Base-by-base conservation (phyloP, 2,797 vertebrate genomes). In the Synaphobranchus kaupii region DNA sequence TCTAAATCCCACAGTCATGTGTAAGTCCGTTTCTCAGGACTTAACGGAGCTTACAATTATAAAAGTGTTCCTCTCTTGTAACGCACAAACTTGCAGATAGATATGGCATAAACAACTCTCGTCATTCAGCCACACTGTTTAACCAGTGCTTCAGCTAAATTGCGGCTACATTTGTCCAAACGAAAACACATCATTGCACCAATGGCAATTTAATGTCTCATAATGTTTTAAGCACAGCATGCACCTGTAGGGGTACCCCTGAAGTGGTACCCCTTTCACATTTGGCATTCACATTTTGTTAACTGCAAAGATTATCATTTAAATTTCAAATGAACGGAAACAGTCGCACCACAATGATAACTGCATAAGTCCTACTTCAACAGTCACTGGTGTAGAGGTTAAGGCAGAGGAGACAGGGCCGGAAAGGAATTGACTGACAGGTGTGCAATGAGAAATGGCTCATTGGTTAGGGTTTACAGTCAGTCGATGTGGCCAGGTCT, bases 271-370 rank as follows among this genome's bases (percentile, higher is more conserved):
- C 89, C 88, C 85, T 89, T 92, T 93, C 58, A 90, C 89, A n/a
- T 76, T 34, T 1, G 58, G 63, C 92, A 93, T 92, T 92, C 92
- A 88, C 86, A 88, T 90, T 90, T 84, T 91, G 3, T 91, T 86
- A 80, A n/a, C 39, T 8, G 9, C 48, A 48, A 25, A 39, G 39
- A 2, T 50, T 8, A 76, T 44, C 44, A 6, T 13, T 34, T 44
- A 6, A 48, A 80, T 47, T 25, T 80, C 22, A 25, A 48, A n/a
- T 80, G 39, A 17, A 20, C 5, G 4, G 34, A 48, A 20, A 20
- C 31, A n/a, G 44, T 50, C 22, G 6, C 76, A 39, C 6, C 39
- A 48, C 71, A 80, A 80, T 25, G 1, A 48, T 48, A 80, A 48
- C 34, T 76, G 15, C 17, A 47, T 80, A 80, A 80, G 34, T 39